Conservation (phyloP, 2,797 vertebrate genomes). For the Odontamblyopus rebecca region DNA sequence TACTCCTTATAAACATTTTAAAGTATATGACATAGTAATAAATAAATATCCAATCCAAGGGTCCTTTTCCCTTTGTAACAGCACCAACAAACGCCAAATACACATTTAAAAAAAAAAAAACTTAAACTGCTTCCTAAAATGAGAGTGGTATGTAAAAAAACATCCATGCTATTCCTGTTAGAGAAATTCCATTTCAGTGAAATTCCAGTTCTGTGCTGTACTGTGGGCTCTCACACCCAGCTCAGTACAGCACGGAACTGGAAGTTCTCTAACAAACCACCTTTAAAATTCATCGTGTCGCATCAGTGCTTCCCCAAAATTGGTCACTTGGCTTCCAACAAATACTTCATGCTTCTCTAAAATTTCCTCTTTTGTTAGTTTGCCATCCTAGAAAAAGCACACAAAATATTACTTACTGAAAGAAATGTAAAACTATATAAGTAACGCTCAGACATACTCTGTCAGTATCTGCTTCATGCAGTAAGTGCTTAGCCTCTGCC, state of each 20-base stretch:
- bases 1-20: not conserved
- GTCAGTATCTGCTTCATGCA: constrained; percentile 87
- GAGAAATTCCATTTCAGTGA: too few relatives aligned
- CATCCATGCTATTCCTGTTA: not conserved
- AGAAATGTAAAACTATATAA: not conserved
- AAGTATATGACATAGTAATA: not conserved
- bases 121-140: constrained; percentile 72
- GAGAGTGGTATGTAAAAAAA: not conserved
- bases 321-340: constrained; percentile 93
- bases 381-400: constrained; percentile 80
- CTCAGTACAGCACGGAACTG: too few relatives aligned
- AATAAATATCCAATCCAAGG: not conserved
- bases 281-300: constrained; percentile 89
- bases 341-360: constrained; percentile 89
- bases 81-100: constrained; percentile 6
- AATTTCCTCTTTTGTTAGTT: constrained; percentile 86
- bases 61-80: not conserved
- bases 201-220: too few relatives aligned
- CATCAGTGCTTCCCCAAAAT: constrained; percentile 90
- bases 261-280: too few relatives aligned
- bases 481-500: constrained; percentile 88
- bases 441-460: constrained; percentile 69
- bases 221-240: too few relatives aligned
- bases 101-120: constrained; percentile 49
- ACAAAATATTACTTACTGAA: not conserved